Percentiles rank a stretch among this genome's conserved stretches.
These are phyloP conservation scores for Lithophane socia DNA, from an alignment of 2,888 invertebrate species.

Conservation along the genomic window DNA sequence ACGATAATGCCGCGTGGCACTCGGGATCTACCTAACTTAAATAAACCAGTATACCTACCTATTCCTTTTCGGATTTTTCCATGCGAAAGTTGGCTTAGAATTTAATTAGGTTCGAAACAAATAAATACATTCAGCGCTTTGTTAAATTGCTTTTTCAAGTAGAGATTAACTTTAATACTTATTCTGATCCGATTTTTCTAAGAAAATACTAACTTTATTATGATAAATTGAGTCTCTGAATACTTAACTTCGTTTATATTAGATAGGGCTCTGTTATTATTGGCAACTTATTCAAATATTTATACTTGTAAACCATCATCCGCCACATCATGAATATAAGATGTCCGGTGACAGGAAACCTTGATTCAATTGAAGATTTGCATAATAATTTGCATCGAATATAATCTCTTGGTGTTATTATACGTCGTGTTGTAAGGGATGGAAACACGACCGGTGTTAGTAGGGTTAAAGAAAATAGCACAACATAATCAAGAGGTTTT, in stretches of 20 bases:
- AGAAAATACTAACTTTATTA: conserved; percentile 9
- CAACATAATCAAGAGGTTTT: neutral
- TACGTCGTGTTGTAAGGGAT: conserved; percentile 6
- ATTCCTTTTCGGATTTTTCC: conserved; percentile 75
- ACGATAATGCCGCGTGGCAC: conserved; percentile 84
- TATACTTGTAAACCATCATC: conserved; percentile 45
- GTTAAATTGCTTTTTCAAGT: conserved; percentile 45
- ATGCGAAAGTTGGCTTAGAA: conserved; percentile 67
- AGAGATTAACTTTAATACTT: conserved; percentile 37
- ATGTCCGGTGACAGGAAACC: conserved; percentile 77
- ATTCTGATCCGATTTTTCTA: conserved; percentile 19
- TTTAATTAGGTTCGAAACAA: conserved; percentile 70
- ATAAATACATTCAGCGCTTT: conserved; percentile 42
- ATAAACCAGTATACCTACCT: conserved; percentile 76
- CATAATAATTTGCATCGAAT: conserved; percentile 82
- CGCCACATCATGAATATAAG: conserved; percentile 70
- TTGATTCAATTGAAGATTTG: conserved; percentile 85
- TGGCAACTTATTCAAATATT: conserved; percentile 49
- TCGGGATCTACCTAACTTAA: conserved; percentile 80
- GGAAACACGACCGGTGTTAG: neutral
- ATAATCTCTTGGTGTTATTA: conserved; percentile 46
- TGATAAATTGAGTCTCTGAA: conserved; percentile 23
- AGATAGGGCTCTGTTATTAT: conserved; percentile 7
- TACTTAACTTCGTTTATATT: conserved; percentile 17
- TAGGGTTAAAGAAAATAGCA: neutral